phyloP scores from a whole-genome alignment of 2,888 invertebrate species.

The Agonopterix heracliana region DNA sequence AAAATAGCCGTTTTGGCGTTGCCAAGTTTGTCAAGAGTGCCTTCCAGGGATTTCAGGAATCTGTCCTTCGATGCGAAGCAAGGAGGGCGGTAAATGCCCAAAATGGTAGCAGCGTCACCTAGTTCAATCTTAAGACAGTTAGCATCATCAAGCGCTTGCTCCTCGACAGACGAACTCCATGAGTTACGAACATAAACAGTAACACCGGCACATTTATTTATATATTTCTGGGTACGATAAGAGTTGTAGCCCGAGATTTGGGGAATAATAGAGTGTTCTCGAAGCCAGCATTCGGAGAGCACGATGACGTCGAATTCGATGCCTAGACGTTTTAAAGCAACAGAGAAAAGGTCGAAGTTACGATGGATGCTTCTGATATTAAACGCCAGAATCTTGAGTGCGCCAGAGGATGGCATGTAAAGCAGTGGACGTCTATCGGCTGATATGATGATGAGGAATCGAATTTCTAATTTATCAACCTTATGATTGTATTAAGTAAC shows the following conservation, averaged over 20 bases:
- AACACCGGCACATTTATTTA: not conserved
- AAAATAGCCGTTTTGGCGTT: not conserved
- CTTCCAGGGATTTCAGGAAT: not conserved
- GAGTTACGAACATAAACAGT: not conserved
- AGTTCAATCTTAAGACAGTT: not conserved
- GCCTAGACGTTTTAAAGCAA: not conserved
- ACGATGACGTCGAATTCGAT: not conserved
- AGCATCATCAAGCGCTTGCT: not conserved
- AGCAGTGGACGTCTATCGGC: too few species aligned
- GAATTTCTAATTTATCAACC: too few species aligned
- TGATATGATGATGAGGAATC: too few species aligned
- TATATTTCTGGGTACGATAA: not conserved
- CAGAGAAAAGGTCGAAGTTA: not conserved
- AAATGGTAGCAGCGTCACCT: not conserved
- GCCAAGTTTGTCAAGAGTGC: not conserved
- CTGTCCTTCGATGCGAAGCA: not conserved
- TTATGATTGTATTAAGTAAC: too few species aligned
- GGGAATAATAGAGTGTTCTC: not conserved
- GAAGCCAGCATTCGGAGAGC: not conserved
- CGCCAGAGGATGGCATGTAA: too few species aligned
- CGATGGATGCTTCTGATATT: not conserved
- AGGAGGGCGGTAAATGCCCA: not conserved
- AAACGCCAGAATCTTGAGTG: not conserved
- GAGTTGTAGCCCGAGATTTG: not conserved
- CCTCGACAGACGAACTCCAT: not conserved